Conservation (phyloP, 1,140 invertebrate genomes). For the Ericerus pela region DNA sequence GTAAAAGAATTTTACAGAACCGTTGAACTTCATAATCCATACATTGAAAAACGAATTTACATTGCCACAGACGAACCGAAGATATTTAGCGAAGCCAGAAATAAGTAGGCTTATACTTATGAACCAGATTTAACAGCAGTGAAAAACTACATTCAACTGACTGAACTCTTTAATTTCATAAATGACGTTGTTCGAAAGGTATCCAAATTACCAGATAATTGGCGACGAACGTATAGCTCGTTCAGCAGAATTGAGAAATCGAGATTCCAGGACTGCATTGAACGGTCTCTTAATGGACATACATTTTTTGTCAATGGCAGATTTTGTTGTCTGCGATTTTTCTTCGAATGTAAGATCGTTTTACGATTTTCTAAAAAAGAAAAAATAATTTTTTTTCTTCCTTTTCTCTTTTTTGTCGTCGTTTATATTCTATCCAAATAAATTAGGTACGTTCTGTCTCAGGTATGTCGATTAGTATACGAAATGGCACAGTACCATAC, state of each 20-base stretch:
- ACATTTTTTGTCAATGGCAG: conserved; percentile 67
- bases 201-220: conserved; percentile 70
- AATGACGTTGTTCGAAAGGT: conserved; percentile 38
- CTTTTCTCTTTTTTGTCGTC: no score
- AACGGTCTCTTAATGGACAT: conserved; percentile 83
- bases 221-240: conserved; percentile 73
- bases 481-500: conserved; percentile 87
- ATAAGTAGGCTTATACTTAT: conserved; percentile 26
- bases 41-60: conserved; percentile 56
- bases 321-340: conserved; percentile 89
- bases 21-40: conserved; percentile 40
- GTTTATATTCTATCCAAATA: neutral
- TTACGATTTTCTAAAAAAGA: neutral
- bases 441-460: conserved; percentile 35
- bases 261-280: conserved; percentile 76
- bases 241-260: conserved; percentile 69
- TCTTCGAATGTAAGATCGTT: conserved; percentile 59
- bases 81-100: conserved; percentile 37
- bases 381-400: no score
- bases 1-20: conserved; percentile 76
- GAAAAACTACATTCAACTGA: neutral
- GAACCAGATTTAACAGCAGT: neutral
- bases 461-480: conserved; percentile 91
- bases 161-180: neutral
- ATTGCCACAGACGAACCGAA: conserved; percentile 78